Percentiles rank a stretch among this genome's conserved stretches.
These are phyloP conservation scores for Lepidurus arcticus DNA, from an alignment of 1,140 invertebrate species.

Conservation along the genomic window DNA sequence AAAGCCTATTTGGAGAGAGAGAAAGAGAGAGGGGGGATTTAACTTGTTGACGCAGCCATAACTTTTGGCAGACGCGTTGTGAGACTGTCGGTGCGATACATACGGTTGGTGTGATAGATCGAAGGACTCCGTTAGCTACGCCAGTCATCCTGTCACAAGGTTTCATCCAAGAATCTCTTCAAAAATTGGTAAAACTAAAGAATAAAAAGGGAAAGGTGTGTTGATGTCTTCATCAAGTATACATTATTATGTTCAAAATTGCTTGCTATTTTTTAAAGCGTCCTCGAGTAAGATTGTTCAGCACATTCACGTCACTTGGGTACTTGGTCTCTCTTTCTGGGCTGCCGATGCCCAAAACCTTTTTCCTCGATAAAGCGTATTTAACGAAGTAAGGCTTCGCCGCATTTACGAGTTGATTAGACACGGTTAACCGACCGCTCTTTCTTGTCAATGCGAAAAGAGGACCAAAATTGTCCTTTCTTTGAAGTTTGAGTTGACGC, in stretches of 20 bases:
- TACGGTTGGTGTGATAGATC: neutral
- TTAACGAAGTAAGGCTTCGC: neutral
- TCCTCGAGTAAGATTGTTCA: no score
- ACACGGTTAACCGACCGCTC: slow-evolving; percentile 8
- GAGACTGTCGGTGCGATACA: neutral
- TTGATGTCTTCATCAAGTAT: neutral
- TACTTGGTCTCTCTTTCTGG: no score
- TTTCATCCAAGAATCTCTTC: neutral
- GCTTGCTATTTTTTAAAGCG: no score
- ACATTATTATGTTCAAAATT: no score
- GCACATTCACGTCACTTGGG: no score
- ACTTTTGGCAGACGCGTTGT: neutral
- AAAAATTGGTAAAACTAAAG: neutral
- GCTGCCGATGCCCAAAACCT: neutral
- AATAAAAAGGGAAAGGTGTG: neutral
- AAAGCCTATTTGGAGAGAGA: no score
- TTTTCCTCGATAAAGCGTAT: neutral
- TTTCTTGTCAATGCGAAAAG: slow-evolving; percentile 9
- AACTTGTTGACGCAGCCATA: slow-evolving; percentile 6
- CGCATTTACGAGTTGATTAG: slow-evolving; percentile 2
- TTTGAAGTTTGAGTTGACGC: neutral
- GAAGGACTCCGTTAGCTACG: neutral
- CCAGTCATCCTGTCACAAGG: neutral
- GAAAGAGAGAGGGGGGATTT: neutral
- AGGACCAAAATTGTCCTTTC: neutral